phyloP scores from a whole-genome alignment of 2,888 invertebrate genomes.

The Cataglyphis rosenhaueri region DNA sequence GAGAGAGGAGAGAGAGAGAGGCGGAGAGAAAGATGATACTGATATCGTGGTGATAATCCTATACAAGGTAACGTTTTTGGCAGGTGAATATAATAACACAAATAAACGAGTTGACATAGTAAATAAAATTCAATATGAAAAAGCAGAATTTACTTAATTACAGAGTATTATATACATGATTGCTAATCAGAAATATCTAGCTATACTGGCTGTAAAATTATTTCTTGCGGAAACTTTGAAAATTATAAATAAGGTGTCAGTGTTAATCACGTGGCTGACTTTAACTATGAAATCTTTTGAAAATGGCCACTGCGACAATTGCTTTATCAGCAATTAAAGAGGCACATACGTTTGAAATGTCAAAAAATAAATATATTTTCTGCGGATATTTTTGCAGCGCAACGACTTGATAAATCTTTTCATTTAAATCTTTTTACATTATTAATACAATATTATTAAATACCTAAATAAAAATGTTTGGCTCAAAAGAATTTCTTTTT shows the following conservation, averaged over 20 bases:
- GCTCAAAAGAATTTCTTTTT: no score
- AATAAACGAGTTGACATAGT: not conserved
- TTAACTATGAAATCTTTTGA: constrained; percentile 8
- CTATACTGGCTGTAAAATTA: not conserved
- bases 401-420: no score
- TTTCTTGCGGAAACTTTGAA: not conserved
- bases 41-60: not conserved
- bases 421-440: no score
- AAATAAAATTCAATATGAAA: not conserved
- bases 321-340: constrained; percentile 14
- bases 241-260: not conserved
- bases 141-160: not conserved
- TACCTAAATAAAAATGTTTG: no score
- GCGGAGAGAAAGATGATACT: not conserved
- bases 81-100: not conserved
- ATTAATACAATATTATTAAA: no score
- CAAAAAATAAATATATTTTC: no score
- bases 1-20: not conserved
- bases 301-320: constrained; percentile 5
- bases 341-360: no score
- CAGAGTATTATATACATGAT: not conserved
- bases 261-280: not conserved
- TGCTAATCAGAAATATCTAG: not conserved
- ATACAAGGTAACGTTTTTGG: not conserved
- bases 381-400: no score